Evolutionary conservation across 64 coral and sea anemone genomes (phyloP).

Genomic region (Cladopsammia gracilis): DNA sequence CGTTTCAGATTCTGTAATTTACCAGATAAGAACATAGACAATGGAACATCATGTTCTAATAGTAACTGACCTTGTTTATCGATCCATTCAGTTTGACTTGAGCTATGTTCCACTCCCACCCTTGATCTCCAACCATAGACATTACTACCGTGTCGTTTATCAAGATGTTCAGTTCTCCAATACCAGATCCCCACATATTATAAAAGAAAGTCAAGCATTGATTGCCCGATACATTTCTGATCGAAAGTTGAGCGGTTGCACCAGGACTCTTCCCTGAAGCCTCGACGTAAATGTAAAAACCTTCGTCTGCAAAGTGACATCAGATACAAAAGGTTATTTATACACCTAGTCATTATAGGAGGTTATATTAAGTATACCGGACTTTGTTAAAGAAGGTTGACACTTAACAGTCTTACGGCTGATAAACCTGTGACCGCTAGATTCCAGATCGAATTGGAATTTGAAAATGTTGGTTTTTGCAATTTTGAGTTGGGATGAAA

Average conservation of each 20-base stretch:
- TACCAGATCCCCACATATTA: background rate
- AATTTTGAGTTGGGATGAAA: too few species aligned
- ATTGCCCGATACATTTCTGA: background rate
- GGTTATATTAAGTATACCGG: too few species aligned
- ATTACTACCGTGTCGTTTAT: background rate
- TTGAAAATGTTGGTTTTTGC: too few species aligned
- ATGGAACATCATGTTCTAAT: too few species aligned
- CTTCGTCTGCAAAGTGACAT: background rate
- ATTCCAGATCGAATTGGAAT: too few species aligned
- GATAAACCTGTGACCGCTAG: too few species aligned
- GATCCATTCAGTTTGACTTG: background rate
- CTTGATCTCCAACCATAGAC: background rate
- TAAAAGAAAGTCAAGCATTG: slow-evolving; percentile 19
- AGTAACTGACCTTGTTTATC: background rate
- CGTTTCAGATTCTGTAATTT: too few species aligned
- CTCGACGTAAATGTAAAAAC: slow-evolving; percentile 4
- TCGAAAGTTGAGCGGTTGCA: background rate
- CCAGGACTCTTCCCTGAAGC: background rate
- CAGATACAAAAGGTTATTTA: too few species aligned
- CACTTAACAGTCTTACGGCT: too few species aligned
- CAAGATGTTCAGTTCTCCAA: background rate
- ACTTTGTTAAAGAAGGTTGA: too few species aligned
- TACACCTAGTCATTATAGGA: too few species aligned
- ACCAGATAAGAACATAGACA: too few species aligned
- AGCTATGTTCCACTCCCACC: background rate